A percentile compares a stretch with the other conserved stretches of the same genome.
Evolutionary conservation across 1,140 invertebrate genomes (phyloP).

Genomic region (Calephelis nemesis): DNA sequence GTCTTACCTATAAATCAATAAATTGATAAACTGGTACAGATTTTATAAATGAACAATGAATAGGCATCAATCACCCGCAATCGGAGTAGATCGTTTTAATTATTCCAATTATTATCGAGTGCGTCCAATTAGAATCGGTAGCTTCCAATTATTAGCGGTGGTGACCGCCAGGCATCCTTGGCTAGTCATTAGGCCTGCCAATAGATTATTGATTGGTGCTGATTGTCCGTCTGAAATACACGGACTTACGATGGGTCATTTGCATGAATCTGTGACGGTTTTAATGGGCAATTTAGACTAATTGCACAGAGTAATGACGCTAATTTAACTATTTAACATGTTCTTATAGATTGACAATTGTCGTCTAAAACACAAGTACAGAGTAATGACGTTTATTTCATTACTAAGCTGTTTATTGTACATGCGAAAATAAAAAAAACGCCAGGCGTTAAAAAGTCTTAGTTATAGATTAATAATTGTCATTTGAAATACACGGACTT

Average conservation of each 20-base stretch:
- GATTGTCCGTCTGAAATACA: constrained; percentile 59
- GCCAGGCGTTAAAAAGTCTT: constrained; percentile 46
- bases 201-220: constrained; percentile 78
- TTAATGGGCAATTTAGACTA: constrained; percentile 67
- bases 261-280: constrained; percentile 72
- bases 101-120: constrained; percentile 68
- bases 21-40: constrained; percentile 30
- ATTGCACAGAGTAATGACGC: constrained; percentile 56
- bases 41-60: constrained; percentile 36
- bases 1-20: constrained; percentile 18
- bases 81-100: constrained; percentile 47
- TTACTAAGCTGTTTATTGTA: too few species aligned
- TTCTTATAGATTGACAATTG: too few species aligned
- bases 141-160: constrained; percentile 60
- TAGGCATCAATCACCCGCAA: constrained; percentile 39
- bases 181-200: constrained; percentile 70
- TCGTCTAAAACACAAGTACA: constrained; percentile 24
- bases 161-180: constrained; percentile 61
- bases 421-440: not conserved
- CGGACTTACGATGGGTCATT: constrained; percentile 52
- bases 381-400: constrained; percentile 37
- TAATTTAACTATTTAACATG: not conserved
- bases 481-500: constrained; percentile 44
- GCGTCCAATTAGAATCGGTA: constrained; percentile 60
- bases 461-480: constrained; percentile 75